A percentile compares a stretch with the other conserved stretches of the same genome.
These are phyloP conservation scores for Balaenoptera acutorostrata DNA, from an alignment of 2,113 vertebrate genomes.

Conservation along the genomic window DNA sequence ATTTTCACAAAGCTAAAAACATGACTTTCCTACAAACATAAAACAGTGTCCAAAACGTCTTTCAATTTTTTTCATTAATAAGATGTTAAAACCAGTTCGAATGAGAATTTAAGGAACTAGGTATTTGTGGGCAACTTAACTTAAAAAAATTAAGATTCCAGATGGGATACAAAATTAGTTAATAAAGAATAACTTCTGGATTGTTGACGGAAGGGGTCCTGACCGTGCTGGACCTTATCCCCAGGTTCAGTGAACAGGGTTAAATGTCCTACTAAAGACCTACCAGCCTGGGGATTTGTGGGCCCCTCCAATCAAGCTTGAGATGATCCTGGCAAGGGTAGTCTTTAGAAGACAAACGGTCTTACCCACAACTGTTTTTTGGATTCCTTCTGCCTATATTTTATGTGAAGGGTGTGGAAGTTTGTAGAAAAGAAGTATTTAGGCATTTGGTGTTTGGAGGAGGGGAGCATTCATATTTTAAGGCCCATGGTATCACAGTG, in stretches of 20 bases:
- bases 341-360: background rate
- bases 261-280: background rate
- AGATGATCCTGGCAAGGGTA: background rate
- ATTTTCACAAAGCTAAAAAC: background rate
- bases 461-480: background rate
- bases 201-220: background rate
- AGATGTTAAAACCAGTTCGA: background rate
- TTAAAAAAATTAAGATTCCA: background rate
- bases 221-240: background rate
- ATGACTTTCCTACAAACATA: background rate
- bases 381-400: background rate
- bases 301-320: background rate
- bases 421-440: background rate
- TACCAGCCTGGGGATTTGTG: background rate
- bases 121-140: background rate
- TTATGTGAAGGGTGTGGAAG: background rate
- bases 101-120: background rate
- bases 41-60: background rate
- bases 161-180: background rate
- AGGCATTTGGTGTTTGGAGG: background rate
- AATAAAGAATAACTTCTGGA: background rate
- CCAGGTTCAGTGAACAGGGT: background rate
- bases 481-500: background rate
- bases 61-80: background rate
- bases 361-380: background rate